Evolutionary conservation across 2,113 vertebrate genomes (phyloP).

Genomic region (Micronisus gabar): DNA sequence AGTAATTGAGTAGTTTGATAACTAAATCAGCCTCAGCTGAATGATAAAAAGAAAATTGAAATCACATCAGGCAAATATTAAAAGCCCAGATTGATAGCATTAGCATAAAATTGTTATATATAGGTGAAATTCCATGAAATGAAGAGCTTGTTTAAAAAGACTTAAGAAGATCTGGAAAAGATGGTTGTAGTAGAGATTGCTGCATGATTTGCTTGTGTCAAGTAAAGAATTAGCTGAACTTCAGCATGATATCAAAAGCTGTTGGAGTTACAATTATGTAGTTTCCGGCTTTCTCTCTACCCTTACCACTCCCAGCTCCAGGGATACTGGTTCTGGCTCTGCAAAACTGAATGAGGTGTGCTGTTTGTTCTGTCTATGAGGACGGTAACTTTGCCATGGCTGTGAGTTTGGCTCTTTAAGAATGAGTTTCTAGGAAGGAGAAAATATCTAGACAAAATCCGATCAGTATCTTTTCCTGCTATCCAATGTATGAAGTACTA

Average conservation of each 20-base stretch:
- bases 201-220: background rate
- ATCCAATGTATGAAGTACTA: background rate
- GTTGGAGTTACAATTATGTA: rapidly evolving
- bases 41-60: background rate
- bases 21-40: background rate
- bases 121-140: background rate
- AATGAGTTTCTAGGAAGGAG: background rate
- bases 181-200: background rate
- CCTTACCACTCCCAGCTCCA: background rate
- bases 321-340: background rate
- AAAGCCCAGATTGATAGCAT: background rate
- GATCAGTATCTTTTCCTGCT: background rate
- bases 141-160: background rate
- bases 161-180: background rate
- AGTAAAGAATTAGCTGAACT: background rate
- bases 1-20: background rate
- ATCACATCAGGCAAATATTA: background rate
- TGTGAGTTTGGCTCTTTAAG: background rate
- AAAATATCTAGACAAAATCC: background rate
- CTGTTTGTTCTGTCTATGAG: background rate
- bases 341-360: background rate
- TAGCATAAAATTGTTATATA: background rate
- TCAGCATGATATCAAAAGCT: background rate
- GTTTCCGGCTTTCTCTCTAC: background rate
- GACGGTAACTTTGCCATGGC: background rate